phyloP scores from a whole-genome alignment of 2,113 vertebrate genomes.

The Mormyrus lacerda region DNA sequence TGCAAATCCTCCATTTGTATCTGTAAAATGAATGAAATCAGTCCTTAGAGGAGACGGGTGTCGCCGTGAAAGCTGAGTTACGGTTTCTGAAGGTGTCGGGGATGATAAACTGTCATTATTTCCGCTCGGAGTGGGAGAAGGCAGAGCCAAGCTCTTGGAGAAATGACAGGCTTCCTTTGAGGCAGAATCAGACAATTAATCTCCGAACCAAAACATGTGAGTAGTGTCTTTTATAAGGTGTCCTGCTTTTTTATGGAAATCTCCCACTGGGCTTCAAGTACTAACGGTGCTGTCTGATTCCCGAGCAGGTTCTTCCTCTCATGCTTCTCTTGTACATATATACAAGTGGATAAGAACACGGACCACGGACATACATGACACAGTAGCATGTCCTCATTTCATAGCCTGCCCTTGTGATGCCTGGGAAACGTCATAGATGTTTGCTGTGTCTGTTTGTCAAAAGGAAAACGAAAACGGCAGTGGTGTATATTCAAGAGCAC shows the following conservation, averaged over 20 bases:
- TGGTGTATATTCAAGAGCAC: background rate
- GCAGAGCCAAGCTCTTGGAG: background rate
- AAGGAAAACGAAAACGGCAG: background rate
- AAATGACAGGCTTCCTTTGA: conserved; percentile 2
- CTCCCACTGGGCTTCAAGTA: background rate
- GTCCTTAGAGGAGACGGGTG: background rate
- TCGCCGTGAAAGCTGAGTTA: background rate
- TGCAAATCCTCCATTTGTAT: background rate
- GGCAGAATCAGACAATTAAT: background rate
- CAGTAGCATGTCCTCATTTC: background rate
- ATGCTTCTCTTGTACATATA: background rate
- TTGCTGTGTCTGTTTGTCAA: background rate
- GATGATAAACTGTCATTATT: conserved; percentile 9
- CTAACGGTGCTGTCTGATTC: background rate
- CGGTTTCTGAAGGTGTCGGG: background rate
- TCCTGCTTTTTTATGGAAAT: background rate
- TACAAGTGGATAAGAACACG: background rate
- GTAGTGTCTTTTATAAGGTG: background rate
- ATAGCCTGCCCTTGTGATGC: background rate
- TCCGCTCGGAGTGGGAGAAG: background rate
- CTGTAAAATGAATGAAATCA: conserved; percentile 7
- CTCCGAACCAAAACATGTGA: background rate
- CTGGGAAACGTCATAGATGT: background rate
- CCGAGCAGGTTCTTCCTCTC: background rate
- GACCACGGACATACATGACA: background rate